phyloP scores from a whole-genome alignment of 2,113 vertebrate species.

The Vidua chalybeata region DNA sequence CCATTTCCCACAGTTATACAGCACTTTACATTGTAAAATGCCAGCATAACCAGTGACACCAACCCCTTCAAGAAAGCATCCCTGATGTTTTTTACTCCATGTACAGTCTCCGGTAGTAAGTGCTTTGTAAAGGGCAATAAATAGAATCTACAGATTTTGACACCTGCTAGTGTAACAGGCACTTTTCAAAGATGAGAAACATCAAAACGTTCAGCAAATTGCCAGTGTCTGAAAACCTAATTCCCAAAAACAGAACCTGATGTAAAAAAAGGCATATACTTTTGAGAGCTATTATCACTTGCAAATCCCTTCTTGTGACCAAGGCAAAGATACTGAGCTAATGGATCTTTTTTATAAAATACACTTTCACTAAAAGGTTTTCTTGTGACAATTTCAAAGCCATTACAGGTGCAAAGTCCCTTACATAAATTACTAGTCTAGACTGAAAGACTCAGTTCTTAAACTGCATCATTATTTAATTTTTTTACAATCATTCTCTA shows the following conservation, averaged over 20 bases:
- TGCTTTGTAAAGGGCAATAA: not conserved
- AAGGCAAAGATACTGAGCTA: not conserved
- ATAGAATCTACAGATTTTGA: conserved; percentile 2
- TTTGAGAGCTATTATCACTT: not conserved
- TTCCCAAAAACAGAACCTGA: conserved; percentile 13
- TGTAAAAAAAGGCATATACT: not conserved
- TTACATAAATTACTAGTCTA: conserved; percentile 24
- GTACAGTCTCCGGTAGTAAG: not conserved
- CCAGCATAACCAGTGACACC: not conserved
- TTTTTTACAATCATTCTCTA: not conserved
- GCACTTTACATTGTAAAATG: not conserved
- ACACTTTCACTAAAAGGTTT: not conserved
- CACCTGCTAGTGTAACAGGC: not conserved
- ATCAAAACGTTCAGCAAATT: not conserved
- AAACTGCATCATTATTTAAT: not conserved
- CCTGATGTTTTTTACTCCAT: not conserved
- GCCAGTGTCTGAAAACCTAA: conserved; percentile 8
- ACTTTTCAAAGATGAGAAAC: conserved; percentile 2
- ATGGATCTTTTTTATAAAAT: conserved; percentile 25
- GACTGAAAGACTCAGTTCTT: not conserved
- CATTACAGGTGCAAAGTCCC: not conserved
- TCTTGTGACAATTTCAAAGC: conserved; percentile 31
- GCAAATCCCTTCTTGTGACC: not conserved
- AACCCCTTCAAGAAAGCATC: not conserved
- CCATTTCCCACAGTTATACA: not conserved